phyloP scores from a whole-genome alignment of 2,113 vertebrate species.

The Etia nguti region DNA sequence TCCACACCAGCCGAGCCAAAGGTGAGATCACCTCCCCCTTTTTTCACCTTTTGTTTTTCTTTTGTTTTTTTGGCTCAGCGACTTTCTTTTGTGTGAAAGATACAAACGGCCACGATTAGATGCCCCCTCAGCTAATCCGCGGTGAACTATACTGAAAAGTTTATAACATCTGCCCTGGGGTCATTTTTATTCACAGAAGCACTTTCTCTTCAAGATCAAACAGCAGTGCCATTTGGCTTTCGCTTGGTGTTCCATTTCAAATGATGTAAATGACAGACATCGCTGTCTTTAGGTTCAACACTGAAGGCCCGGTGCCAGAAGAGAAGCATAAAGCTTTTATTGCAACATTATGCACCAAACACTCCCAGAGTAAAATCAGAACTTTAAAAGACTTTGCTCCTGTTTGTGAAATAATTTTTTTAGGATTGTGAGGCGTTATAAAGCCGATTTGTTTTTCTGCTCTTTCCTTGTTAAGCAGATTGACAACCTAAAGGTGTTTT shows the following conservation, averaged over 20 bases:
- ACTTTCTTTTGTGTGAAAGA: neutral
- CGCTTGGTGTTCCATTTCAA: neutral
- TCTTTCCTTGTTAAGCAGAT: neutral
- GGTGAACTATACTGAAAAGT: neutral
- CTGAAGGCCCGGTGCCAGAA: neutral
- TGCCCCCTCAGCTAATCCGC: constrained; percentile 10
- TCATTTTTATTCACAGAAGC: neutral
- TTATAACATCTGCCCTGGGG: constrained; percentile 11
- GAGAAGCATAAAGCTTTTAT: neutral
- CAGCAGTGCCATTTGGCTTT: neutral
- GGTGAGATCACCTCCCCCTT: constrained; percentile 75
- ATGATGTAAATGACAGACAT: neutral
- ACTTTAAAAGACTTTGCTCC: neutral
- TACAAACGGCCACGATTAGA: neutral
- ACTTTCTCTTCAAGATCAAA: neutral
- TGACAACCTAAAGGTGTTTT: constrained; percentile 28
- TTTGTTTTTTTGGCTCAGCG: neutral
- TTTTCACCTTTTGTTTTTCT: neutral
- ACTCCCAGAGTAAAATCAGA: neutral
- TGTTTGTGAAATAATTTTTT: neutral
- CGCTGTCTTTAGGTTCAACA: neutral
- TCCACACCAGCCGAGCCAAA: constrained; percentile 98
- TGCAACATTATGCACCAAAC: neutral
- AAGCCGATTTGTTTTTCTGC: neutral
- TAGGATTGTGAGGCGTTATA: neutral